Conservation (phyloP, 2,113 vertebrate genomes). For the Thinocorus orbignyianus region DNA sequence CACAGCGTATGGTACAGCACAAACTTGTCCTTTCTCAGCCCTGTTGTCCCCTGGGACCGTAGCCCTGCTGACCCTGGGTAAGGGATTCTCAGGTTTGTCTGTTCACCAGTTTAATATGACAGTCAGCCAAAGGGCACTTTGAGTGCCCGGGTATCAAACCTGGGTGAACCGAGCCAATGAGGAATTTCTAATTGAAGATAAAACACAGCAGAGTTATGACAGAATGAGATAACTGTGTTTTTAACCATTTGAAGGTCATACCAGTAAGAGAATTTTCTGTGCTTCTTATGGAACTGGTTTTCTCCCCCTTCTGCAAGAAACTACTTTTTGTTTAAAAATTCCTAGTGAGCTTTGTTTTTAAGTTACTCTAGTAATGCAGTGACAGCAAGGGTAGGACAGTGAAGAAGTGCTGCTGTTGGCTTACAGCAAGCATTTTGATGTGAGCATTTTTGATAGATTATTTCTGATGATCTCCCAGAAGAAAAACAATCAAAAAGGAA, state of each 20-base stretch:
- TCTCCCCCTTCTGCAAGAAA: not conserved
- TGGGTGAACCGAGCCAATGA: not conserved
- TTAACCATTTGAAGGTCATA: not conserved
- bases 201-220: not conserved
- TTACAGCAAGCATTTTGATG: not conserved
- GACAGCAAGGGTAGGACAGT: not conserved
- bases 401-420: not conserved
- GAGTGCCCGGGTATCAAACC: not conserved
- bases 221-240: not conserved
- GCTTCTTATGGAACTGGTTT: not conserved
- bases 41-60: no score
- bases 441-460: not conserved
- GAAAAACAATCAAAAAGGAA: not conserved
- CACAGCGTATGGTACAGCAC: accelerated
- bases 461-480: not conserved
- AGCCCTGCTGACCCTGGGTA: not conserved
- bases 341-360: not conserved
- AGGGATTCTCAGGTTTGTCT: not conserved
- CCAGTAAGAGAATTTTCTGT: not conserved
- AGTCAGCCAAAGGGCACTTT: not conserved
- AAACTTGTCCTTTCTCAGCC: not conserved
- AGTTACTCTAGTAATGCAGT: not conserved
- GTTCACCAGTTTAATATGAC: not conserved
- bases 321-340: not conserved
- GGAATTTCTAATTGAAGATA: not conserved